Evolutionary conservation across 2,888 invertebrate species (phyloP).

Genomic region (Calameuta idolon): DNA sequence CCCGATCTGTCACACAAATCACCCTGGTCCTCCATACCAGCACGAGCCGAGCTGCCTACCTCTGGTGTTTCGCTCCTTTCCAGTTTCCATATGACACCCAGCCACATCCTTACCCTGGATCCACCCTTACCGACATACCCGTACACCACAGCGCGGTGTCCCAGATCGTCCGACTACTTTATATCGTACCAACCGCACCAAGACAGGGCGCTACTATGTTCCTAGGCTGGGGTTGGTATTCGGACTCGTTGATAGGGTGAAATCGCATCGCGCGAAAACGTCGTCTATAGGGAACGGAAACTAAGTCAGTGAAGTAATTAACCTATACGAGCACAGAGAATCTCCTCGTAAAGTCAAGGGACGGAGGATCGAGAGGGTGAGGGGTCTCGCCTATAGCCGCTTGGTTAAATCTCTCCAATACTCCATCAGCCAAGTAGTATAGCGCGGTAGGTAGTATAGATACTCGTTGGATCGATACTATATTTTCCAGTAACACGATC

Average conservation of each 20-base stretch:
- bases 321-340: not conserved
- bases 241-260: not conserved
- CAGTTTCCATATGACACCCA: conserved; percentile 8
- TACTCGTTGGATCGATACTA: not conserved
- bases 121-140: no score
- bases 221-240: not conserved
- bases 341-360: not conserved
- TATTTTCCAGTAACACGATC: not conserved
- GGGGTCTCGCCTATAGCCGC: not conserved
- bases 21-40: conserved; percentile 30
- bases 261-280: not conserved
- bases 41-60: conserved; percentile 17
- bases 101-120: conserved; percentile 17
- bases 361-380: not conserved
- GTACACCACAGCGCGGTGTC: no score
- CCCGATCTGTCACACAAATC: conserved; percentile 63
- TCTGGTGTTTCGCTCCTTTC: conserved; percentile 12
- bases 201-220: not conserved
- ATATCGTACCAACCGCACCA: not conserved
- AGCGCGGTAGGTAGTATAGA: not conserved
- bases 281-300: not conserved
- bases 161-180: no score
- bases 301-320: not conserved
- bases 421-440: not conserved
- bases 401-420: not conserved